These are phyloP conservation scores for Metopolophium dirhodum DNA, from an alignment of 1,140 invertebrate genomes.

Conservation along the genomic window DNA sequence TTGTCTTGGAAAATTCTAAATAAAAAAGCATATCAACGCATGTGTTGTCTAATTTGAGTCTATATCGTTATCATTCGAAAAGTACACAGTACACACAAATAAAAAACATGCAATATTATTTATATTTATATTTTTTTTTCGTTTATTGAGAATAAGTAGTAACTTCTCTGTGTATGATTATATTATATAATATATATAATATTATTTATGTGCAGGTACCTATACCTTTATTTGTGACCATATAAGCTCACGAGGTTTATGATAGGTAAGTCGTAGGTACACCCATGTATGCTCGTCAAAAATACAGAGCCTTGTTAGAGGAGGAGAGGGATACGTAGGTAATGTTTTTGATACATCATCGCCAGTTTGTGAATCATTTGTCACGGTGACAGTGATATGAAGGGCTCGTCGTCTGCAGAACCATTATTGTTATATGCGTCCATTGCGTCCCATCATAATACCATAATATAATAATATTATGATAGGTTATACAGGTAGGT, in stretches of 20 bases:
- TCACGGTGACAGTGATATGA: neutral
- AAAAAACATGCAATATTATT: neutral
- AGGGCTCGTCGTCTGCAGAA: neutral
- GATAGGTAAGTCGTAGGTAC: neutral
- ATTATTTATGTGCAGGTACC: neutral
- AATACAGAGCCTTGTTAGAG: neutral
- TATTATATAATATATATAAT: neutral
- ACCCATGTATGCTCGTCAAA: neutral
- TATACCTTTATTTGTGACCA: neutral
- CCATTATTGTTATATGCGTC: neutral
- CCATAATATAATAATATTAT: neutral
- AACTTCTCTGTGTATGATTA: neutral
- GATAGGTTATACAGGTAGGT: neutral
- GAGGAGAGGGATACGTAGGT: neutral
- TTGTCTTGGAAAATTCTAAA: neutral
- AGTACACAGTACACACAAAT: neutral
- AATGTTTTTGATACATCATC: conserved; percentile 42
- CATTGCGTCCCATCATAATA: neutral
- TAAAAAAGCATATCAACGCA: neutral
- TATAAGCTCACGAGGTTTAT: neutral
- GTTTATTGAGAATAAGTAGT: neutral
- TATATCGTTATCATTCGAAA: no score
- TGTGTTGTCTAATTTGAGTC: neutral
- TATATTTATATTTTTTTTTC: neutral
- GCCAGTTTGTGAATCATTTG: conserved; percentile 6